phyloP scores from a whole-genome alignment of 1,140 invertebrate species.

The Microplitis demolitor region DNA sequence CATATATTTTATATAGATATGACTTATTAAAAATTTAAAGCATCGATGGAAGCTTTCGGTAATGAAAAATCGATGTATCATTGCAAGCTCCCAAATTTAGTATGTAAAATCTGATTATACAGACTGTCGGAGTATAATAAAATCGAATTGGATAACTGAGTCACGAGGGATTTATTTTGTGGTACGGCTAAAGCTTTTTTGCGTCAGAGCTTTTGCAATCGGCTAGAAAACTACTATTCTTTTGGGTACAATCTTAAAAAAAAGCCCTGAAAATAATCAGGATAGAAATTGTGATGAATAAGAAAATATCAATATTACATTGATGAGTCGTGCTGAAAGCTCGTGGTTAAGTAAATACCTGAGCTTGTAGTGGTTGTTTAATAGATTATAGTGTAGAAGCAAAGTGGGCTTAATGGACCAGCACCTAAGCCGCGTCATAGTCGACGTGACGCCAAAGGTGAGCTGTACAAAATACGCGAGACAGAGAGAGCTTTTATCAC shows the following conservation, averaged over 20 bases:
- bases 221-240: too few relatives aligned
- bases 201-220: too few relatives aligned
- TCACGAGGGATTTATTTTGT: too few relatives aligned
- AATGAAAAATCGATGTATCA: not conserved
- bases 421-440: not conserved
- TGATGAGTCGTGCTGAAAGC: not conserved
- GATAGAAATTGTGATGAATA: not conserved
- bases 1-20: too few relatives aligned
- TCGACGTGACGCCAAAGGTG: not conserved
- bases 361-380: not conserved
- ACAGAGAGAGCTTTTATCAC: not conserved
- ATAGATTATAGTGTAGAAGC: not conserved
- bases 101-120: too few relatives aligned
- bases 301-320: not conserved
- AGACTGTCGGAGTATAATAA: too few relatives aligned
- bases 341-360: not conserved
- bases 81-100: not conserved
- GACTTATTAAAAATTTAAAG: too few relatives aligned
- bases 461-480: not conserved
- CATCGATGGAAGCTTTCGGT: too few relatives aligned
- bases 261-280: too few relatives aligned
- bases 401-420: constrained; percentile 15
- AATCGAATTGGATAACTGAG: too few relatives aligned
- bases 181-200: too few relatives aligned
- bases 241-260: too few relatives aligned